Conservation (phyloP, 2,888 invertebrate species). For the Priocnemis perturbator region DNA sequence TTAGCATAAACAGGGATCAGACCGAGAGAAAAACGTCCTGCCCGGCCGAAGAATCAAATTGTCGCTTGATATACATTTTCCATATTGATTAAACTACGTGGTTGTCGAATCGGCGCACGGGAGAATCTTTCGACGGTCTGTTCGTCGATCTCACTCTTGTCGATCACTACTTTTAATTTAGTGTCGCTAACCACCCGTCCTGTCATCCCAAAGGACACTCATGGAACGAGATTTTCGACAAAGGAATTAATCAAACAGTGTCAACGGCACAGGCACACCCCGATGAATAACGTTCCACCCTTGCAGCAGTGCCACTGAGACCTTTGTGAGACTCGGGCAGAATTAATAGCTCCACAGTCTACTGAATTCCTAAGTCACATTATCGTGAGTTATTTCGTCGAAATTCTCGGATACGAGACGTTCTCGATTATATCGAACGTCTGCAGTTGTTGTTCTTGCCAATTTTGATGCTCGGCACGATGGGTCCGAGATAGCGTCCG, state of each 20-base stretch:
- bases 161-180: slow-evolving; percentile 2
- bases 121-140: neutral
- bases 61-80: too few relatives aligned
- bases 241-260: slow-evolving; percentile 16
- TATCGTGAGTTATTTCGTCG: slow-evolving; percentile 1
- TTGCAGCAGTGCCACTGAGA: too few relatives aligned
- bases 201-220: slow-evolving; percentile 1
- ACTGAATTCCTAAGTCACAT: slow-evolving; percentile 5
- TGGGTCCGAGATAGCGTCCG: too few relatives aligned
- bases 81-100: too few relatives aligned
- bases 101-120: too few relatives aligned
- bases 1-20: slow-evolving; percentile 50
- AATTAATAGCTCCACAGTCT: neutral
- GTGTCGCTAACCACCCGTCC: slow-evolving; percentile 5
- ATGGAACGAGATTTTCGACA: neutral
- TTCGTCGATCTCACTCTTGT: neutral
- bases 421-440: too few relatives aligned
- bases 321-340: neutral
- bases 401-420: neutral
- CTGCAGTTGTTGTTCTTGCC: too few relatives aligned
- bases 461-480: too few relatives aligned
- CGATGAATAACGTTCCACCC: neutral
- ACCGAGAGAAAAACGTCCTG: slow-evolving; percentile 1
- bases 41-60: too few relatives aligned
- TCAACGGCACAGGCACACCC: slow-evolving; percentile 4